Conservation (phyloP, 2,113 vertebrate species). For the Neodon shergylaensis region DNA sequence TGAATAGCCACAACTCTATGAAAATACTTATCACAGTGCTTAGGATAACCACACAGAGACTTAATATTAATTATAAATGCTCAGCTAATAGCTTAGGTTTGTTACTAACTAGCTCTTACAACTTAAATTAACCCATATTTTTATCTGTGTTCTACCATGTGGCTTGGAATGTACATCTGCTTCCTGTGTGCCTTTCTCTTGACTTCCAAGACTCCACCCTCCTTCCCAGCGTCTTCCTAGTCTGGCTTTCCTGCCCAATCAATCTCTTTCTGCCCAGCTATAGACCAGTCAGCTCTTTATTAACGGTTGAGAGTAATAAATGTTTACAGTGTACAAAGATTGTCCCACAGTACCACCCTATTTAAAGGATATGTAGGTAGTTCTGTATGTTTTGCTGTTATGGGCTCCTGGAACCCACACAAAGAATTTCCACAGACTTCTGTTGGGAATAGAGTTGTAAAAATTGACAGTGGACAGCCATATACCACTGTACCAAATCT, state of each 20-base stretch:
- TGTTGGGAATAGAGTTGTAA: slow-evolving; percentile 29
- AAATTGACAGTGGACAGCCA: not conserved
- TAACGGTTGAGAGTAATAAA: not conserved
- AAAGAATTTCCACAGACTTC: not conserved
- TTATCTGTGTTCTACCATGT: not conserved
- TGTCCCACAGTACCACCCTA: not conserved
- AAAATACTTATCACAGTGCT: not conserved
- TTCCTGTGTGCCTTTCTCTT: not conserved
- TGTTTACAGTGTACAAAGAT: not conserved
- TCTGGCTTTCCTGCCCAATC: not conserved
- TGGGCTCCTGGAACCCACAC: not conserved
- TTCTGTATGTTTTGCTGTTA: not conserved
- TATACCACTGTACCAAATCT: not conserved
- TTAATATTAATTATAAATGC: not conserved
- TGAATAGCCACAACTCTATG: not conserved
- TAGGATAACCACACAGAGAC: not conserved
- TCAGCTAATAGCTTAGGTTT: not conserved
- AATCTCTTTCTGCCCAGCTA: not conserved
- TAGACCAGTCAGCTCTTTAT: not conserved
- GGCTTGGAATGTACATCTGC: not conserved
- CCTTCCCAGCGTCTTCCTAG: not conserved
- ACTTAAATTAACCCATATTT: not conserved
- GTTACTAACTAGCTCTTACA: not conserved
- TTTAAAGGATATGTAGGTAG: not conserved
- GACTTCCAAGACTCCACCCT: not conserved